Evolutionary conservation across 1,140 invertebrate species (phyloP), one percentile per base, ranked within the genome.

Genomic region (Achatina immaculata): DNA sequence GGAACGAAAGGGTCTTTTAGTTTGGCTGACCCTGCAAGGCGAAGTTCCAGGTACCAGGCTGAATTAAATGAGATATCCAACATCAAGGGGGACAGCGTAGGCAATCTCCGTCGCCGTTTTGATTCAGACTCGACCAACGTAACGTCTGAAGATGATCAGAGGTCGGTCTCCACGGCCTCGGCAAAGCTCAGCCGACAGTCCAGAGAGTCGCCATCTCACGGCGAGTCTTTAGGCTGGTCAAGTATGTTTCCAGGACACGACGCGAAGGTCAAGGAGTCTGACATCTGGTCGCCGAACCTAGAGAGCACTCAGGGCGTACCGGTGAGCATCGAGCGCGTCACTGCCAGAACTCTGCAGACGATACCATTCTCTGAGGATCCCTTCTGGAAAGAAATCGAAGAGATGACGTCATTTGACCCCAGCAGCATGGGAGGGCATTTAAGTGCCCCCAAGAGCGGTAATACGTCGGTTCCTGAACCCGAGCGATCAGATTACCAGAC

Each of bases 371-470:
- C 87, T 14, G 88, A 89, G 58, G 88, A 89, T 65, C 88, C 88
- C 7, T 87, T 89, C 43, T 89, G 88, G 88, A 89, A 88, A 74
- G 86, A 89, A 77, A 88, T 89, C n/a, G 88, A 89, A 78, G 87
- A 88, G 77, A 86, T 89, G 84, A 88, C 88, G 16, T 86, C 82
- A 24, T 89, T 89, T 81, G 88, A 89, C 66, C 82, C 82, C 24
- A 81, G 66, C 69, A 83, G 74, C 38, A 75, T 83, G 62, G 78
- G 72, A 1, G 78, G 78, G 11, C 78, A 80, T 43, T 34, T 77
- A 28, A 66, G 72, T n/a, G 48, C 65, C 7, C 19, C 38, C 28
- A 72, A 66, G 48, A 6, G 9, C n/a, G 51, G 55, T n/a, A 68
- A 71, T 34, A 55, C 51, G 36, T 2, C 28, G 9, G 24, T 21